Base-by-base conservation (phyloP, 2,888 invertebrate species). In the Drosophila bunnanda region DNA sequence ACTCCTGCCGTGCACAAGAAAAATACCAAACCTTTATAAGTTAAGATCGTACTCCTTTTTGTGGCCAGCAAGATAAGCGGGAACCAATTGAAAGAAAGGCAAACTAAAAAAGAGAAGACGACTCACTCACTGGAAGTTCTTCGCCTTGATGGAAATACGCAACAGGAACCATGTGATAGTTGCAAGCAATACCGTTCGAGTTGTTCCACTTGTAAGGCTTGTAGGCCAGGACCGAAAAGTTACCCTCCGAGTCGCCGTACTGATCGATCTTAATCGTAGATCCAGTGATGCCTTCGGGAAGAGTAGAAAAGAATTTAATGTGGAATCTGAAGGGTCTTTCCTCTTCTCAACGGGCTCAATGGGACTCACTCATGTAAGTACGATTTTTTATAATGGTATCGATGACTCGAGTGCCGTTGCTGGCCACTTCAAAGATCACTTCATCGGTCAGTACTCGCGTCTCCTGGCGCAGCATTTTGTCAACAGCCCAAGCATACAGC, bases 241-340 rank as follows among this genome's bases (percentile, higher is more conserved):
- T 99, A 10, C 98, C 99, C 92, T 98, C 98, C 0, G 98, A 98
- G 92, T 99, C 98, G 4, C 98, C 99, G 82, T 96, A 95, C 81
- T 95, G 94, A 93, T 99, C 98, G 79, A 99, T 94, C 80, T 96
- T 96, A 88, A 99, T 98, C 73, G 96, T 96, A 90, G 98, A 96
- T 20, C 99, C 99, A 60, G 98, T 97, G 87, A 99, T 96, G 94
- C 99, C 98, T 98, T 88, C 1, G n/a, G 17, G 22, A 10, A 15
- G 28, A 28, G 3, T 12, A 9, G 13, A 9, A 20, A 44, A 15
- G 0, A 3, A 25, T 12, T 17, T 8, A 17, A 3, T 2, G 1
- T 10, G 12, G 12, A n/a, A 2, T 25, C 41, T 7, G 1, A 22
- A 13, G 10, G 5, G 8, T 7, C 2, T 8, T 22, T 6, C 2